These are phyloP conservation scores for Aphidius colemani DNA, from an alignment of 2,888 invertebrate genomes.

Conservation along the genomic window DNA sequence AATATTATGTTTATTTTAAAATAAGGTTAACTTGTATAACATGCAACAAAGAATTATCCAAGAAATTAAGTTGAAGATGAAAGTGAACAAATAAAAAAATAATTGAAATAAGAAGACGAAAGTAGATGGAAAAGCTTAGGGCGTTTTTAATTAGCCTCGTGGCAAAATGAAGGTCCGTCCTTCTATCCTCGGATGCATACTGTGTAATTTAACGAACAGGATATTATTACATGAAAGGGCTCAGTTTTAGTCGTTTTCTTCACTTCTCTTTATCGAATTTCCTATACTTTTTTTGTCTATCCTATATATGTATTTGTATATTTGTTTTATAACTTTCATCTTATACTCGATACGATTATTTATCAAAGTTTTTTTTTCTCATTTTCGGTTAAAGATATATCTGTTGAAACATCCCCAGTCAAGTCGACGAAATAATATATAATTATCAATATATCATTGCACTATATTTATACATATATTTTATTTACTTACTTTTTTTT, in stretches of 20 bases:
- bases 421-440: too few relatives aligned
- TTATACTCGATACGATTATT: too few relatives aligned
- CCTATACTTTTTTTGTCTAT: background rate
- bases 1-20: background rate
- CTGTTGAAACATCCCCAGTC: too few relatives aligned
- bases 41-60: constrained; percentile 9
- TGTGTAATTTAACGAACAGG: constrained; percentile 37
- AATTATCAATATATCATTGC: too few relatives aligned
- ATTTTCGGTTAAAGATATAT: too few relatives aligned
- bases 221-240: constrained; percentile 30
- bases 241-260: background rate
- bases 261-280: constrained; percentile 20
- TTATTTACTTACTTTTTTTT: too few relatives aligned
- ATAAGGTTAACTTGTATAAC: constrained; percentile 15
- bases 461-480: too few relatives aligned
- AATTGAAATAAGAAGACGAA: constrained; percentile 19
- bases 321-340: too few relatives aligned
- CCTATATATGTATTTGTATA: too few relatives aligned
- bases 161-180: constrained; percentile 34
- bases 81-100: constrained; percentile 13
- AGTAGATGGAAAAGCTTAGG: constrained; percentile 29
- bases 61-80: constrained; percentile 19
- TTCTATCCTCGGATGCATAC: constrained; percentile 23
- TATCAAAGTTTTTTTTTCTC: too few relatives aligned
- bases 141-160: constrained; percentile 40